Evolutionary conservation across 2,888 invertebrate species (phyloP), one percentile per base, ranked within the genome.

Genomic region (Amiota minor): DNA sequence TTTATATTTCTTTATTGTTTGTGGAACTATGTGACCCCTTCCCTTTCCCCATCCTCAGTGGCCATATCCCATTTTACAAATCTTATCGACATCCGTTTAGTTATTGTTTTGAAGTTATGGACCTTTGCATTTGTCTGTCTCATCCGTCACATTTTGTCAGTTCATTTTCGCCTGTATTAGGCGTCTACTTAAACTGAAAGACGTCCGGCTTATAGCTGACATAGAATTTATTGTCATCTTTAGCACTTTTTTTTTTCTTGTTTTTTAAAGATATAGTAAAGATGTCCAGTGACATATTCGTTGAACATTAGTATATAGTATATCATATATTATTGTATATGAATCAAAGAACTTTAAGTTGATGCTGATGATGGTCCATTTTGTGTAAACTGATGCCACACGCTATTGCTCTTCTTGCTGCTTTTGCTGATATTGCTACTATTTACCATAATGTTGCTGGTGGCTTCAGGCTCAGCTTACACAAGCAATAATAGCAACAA

Each of bases 391-490:
- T 68, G 67, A 68, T 68, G 67, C 67, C 49, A 23, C 50, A 23
- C 20, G 46, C 20, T 47, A 61, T 49, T 9, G 45, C n/a, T 67
- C 49, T 46, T 47, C 49, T 18, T 18, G 12, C 35, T 45, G 62
- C 62, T 9, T 2, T 12, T 35, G 45, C 45, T 35, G 64, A 0
- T n/a, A 46, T 14, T 35, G 62, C 35, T 35, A 45, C 35, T 16
- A 23, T 3, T 23, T 23, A 20, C 1, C n/a, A 10, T n/a, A 2
- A 20, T 20, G 20, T 18, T 20, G 18, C 59, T 2, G 16, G 16
- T 6, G 20, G 59, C 11, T 16, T n/a, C 69, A 68, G 84, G 74
- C 84, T 83, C 83, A 76, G 85, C 79, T 83, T 85, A 85, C 84
- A 72, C 23, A 2, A 49, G 12, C 8, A 61, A n/a, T 12, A 53